These are phyloP conservation scores for Mustelus asterias DNA, from an alignment of 2,113 vertebrate species.

Conservation along the genomic window DNA sequence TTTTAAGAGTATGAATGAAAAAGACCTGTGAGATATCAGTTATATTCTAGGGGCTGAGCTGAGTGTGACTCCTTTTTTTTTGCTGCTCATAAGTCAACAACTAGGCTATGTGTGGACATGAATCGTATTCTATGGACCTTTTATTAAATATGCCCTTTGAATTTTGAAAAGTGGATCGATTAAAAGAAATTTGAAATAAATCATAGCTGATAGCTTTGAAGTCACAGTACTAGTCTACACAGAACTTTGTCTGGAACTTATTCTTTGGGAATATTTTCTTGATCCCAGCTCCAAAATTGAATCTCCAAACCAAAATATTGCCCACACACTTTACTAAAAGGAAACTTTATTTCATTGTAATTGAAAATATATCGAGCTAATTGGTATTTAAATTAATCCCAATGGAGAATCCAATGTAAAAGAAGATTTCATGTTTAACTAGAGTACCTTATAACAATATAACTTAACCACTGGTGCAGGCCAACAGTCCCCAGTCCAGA, in stretches of 20 bases:
- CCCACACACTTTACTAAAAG: not conserved
- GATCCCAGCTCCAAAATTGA: not conserved
- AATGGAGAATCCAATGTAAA: not conserved
- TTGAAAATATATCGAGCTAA: not conserved
- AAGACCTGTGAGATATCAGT: not conserved
- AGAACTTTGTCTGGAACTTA: not conserved
- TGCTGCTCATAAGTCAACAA: not conserved
- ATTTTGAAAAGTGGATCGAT: not conserved
- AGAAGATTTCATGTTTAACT: not conserved
- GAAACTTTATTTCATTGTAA: not conserved
- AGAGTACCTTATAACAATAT: not conserved
- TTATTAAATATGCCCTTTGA: not conserved
- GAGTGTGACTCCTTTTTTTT: not conserved
- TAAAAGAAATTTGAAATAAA: not conserved
- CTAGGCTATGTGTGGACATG: not conserved
- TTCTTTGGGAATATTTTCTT: not conserved
- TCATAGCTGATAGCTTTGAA: not conserved
- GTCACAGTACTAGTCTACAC: not conserved
- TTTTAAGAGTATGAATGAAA: not conserved
- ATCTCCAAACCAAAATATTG: not conserved
- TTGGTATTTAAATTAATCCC: not conserved
- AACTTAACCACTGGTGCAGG: no score
- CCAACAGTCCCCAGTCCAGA: no score
- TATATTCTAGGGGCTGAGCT: not conserved
- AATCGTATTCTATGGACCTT: not conserved